Percentiles rank a stretch among this genome's conserved stretches.
phyloP scores from a whole-genome alignment of 2,797 vertebrate genomes.

The Enteromius anoplus region DNA sequence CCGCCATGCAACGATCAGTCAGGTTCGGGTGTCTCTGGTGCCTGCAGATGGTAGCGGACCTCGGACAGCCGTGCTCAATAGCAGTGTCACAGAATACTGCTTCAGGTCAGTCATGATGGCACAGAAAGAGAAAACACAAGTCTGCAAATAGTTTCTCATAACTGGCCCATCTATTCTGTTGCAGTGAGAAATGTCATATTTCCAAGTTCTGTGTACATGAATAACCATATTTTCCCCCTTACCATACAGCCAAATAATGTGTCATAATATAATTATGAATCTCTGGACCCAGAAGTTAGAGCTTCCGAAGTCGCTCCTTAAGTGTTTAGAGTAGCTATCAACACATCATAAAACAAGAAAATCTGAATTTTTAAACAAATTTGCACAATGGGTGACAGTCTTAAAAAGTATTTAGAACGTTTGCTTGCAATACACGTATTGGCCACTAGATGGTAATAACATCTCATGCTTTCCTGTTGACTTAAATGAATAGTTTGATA shows the following conservation, averaged over 20 bases:
- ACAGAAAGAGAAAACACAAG: background rate
- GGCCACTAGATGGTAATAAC: conserved; percentile 50
- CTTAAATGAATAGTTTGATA: background rate
- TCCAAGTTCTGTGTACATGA: background rate
- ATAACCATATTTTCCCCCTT: background rate
- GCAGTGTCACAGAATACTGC: conserved; percentile 79
- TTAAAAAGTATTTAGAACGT: background rate
- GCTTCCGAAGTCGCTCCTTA: background rate
- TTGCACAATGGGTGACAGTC: background rate
- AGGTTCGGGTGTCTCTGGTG: conserved; percentile 84
- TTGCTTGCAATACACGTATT: background rate
- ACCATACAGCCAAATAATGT: background rate
- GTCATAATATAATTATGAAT: background rate
- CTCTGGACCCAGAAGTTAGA: background rate
- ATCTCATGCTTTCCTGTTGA: background rate
- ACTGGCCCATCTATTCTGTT: background rate
- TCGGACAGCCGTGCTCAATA: conserved; percentile 81
- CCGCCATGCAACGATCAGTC: conserved; percentile 81
- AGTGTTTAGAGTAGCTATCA: background rate
- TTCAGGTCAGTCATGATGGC: conserved; percentile 81
- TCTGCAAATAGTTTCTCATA: background rate
- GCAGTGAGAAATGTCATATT: background rate
- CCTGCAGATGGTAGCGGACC: conserved; percentile 75
- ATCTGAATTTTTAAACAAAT: background rate
- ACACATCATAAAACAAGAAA: background rate